Conservation (phyloP, 2,888 invertebrate genomes). For the Psylliodes chrysocephalus region DNA sequence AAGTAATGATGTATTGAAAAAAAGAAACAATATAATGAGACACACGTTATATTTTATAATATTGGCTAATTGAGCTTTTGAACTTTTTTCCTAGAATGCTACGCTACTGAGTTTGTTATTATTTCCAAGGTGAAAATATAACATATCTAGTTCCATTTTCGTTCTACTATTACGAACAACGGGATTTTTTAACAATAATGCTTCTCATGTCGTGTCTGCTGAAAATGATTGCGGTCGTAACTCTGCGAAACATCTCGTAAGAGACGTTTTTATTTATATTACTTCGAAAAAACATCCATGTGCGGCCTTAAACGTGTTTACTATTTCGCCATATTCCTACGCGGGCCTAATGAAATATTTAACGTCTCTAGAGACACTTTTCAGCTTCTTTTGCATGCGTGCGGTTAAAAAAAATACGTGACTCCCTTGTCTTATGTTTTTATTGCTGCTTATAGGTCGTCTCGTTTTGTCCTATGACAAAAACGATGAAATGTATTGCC, state of each 20-base stretch:
- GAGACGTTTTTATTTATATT: slow-evolving; percentile 17
- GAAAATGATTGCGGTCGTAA: slow-evolving; percentile 8
- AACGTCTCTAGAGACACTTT: background rate
- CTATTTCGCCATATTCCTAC: slow-evolving; percentile 15
- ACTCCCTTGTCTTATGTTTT: too few species aligned
- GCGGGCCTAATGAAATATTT: slow-evolving; percentile 13
- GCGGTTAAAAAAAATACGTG: background rate
- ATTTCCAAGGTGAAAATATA: slow-evolving; percentile 3
- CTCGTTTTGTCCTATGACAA: too few species aligned
- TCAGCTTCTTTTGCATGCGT: slow-evolving; percentile 14
- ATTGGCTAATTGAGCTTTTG: too few species aligned
- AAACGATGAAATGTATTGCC: too few species aligned
- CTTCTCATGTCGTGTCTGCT: background rate
- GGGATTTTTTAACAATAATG: slow-evolving; percentile 6
- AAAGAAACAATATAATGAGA: too few species aligned
- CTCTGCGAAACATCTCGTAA: slow-evolving; percentile 10
- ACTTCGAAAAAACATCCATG: slow-evolving; percentile 3
- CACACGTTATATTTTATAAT: too few species aligned
- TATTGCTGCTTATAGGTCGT: too few species aligned
- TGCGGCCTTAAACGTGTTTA: slow-evolving; percentile 15
- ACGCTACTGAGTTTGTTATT: background rate
- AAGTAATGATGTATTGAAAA: too few species aligned
- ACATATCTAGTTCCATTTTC: slow-evolving; percentile 3
- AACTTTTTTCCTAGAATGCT: too few species aligned
- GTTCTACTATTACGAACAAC: slow-evolving; percentile 1